These are phyloP conservation scores for Whitmania pigra DNA, from an alignment of 1,140 invertebrate species.

Conservation along the genomic window DNA sequence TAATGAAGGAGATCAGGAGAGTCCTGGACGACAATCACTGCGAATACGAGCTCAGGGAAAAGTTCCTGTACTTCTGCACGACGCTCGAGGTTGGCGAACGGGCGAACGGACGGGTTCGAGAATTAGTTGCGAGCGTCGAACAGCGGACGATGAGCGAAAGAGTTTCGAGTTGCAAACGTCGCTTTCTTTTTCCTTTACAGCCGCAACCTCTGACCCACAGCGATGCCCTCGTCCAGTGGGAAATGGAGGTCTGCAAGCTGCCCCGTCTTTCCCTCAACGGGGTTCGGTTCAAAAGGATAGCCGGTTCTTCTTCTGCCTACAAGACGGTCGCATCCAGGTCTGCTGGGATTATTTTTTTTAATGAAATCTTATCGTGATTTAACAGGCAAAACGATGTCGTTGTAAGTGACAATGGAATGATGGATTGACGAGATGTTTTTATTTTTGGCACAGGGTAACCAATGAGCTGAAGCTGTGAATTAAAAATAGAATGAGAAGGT, in stretches of 20 bases:
- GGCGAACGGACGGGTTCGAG: too few species aligned
- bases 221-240: constrained; percentile 97
- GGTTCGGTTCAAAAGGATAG: constrained; percentile 96
- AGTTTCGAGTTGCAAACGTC: background rate
- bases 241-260: constrained; percentile 97
- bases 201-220: constrained; percentile 50
- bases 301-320: constrained; percentile 98
- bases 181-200: background rate
- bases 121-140: too few species aligned
- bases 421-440: too few species aligned
- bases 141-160: background rate
- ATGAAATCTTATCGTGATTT: too few species aligned
- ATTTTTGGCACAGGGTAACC: background rate
- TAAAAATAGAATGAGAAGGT: too few species aligned
- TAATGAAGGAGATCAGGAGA: constrained; percentile 96
- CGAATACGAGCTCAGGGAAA: constrained; percentile 95
- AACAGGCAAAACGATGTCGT: too few species aligned
- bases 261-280: constrained; percentile 94
- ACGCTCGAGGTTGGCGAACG: constrained; percentile 34
- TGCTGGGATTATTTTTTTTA: constrained; percentile 44
- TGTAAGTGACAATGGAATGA: too few species aligned
- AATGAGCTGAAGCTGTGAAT: constrained; percentile 8
- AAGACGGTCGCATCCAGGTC: constrained; percentile 99
- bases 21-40: constrained; percentile 95
- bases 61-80: constrained; percentile 89